These are phyloP conservation scores for Trinectes maculatus DNA, from an alignment of 2,113 vertebrate species.

Conservation along the genomic window DNA sequence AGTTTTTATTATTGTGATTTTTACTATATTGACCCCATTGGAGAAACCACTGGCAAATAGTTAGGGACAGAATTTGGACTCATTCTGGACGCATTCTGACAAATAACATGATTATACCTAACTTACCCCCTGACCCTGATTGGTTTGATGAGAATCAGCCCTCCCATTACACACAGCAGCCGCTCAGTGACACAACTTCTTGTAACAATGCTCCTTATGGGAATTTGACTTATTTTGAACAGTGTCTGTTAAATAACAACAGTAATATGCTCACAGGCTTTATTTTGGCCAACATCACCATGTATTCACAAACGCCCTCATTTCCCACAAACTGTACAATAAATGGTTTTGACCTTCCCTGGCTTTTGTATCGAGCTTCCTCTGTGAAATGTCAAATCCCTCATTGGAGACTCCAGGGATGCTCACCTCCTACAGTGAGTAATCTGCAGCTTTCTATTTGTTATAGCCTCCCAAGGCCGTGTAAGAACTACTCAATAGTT, in stretches of 20 bases:
- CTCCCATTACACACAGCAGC: neutral
- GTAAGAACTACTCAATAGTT: constrained; percentile 60
- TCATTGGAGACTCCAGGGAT: constrained; percentile 63
- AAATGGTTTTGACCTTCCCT: constrained; percentile 45
- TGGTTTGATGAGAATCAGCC: constrained; percentile 32
- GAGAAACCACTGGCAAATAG: constrained; percentile 38
- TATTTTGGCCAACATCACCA: constrained; percentile 3
- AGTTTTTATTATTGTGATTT: constrained; percentile 1
- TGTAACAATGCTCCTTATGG: constrained; percentile 13
- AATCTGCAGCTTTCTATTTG: constrained; percentile 74
- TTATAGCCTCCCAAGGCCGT: constrained; percentile 62
- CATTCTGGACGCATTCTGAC: constrained; percentile 58
- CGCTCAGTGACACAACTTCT: constrained; percentile 13
- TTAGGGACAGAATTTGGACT: constrained; percentile 41
- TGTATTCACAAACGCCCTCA: neutral
- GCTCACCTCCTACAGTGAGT: constrained; percentile 52
- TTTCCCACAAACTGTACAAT: constrained; percentile 6
- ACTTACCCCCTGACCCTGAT: constrained; percentile 19
- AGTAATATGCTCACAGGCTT: constrained; percentile 8
- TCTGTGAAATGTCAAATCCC: constrained; percentile 53
- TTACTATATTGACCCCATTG: constrained; percentile 33
- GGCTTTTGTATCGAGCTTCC: constrained; percentile 38
- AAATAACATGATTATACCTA: constrained; percentile 48
- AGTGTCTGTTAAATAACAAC: constrained; percentile 10
- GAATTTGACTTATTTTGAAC: constrained; percentile 5